Percentiles rank a stretch among this genome's conserved stretches.
These are phyloP conservation scores for Drosophila arizonae DNA, from an alignment of 1,140 invertebrate species.

Conservation along the genomic window DNA sequence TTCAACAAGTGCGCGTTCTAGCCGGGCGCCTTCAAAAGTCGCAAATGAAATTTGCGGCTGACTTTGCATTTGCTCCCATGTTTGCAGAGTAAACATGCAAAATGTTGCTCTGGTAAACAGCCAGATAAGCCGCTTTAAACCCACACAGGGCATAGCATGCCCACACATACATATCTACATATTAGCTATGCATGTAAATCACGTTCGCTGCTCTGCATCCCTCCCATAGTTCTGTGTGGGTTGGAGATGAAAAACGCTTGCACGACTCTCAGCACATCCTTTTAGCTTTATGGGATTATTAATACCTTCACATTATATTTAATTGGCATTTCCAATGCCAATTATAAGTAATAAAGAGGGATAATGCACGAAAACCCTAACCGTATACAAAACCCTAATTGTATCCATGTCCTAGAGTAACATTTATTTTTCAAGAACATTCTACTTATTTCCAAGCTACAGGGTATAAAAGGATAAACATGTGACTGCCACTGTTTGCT, in stretches of 20 bases:
- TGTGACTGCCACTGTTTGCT: constrained; percentile 44
- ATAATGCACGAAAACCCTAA: too few relatives aligned
- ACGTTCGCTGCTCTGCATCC: not conserved
- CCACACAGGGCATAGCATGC: not conserved
- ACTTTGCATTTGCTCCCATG: constrained; percentile 47
- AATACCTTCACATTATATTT: not conserved
- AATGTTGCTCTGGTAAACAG: constrained; percentile 67
- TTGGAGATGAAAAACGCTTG: not conserved
- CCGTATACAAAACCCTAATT: too few relatives aligned
- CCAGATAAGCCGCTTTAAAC: constrained; percentile 66
- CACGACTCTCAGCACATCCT: constrained; percentile 12
- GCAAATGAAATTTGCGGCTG: constrained; percentile 64
- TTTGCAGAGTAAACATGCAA: constrained; percentile 66
- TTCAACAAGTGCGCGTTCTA: constrained; percentile 65
- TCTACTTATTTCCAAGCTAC: not conserved
- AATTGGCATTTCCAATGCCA: not conserved
- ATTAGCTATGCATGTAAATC: constrained; percentile 27
- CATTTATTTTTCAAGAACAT: not conserved
- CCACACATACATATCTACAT: constrained; percentile 25
- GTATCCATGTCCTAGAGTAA: not conserved
- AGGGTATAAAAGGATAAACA: constrained; percentile 35
- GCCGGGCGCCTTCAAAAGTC: constrained; percentile 26
- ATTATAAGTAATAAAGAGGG: too few relatives aligned
- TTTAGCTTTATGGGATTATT: not conserved
- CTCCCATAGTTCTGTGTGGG: too few relatives aligned